Evolutionary conservation across 2,113 vertebrate species (phyloP).

Genomic region (Corydoras maculifer): DNA sequence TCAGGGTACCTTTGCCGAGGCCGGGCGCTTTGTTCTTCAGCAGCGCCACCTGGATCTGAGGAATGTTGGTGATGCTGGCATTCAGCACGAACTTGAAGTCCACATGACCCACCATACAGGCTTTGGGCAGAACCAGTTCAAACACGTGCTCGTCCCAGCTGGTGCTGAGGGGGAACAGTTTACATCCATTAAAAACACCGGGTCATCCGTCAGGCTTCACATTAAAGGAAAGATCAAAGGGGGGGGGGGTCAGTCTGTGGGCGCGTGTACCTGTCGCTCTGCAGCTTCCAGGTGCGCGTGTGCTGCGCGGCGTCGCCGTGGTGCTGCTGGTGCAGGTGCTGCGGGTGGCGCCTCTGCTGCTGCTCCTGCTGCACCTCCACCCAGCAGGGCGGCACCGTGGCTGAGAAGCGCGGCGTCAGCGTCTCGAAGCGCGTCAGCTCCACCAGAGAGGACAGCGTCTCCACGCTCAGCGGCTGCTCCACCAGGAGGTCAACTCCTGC

Average conservation of each 20-base stretch:
- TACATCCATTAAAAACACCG: no score
- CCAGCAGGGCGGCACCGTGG: constrained; percentile 96
- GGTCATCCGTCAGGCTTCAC: no score
- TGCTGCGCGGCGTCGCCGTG: constrained; percentile 97
- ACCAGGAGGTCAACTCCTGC: constrained; percentile 92
- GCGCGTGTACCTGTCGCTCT: constrained; percentile 77
- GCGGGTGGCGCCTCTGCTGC: constrained; percentile 91
- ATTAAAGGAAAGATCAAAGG: background rate
- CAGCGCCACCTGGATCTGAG: constrained; percentile 96
- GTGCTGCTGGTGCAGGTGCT: constrained; percentile 96
- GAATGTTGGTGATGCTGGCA: constrained; percentile 93
- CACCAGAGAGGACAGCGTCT: constrained; percentile 85
- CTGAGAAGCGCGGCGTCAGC: constrained; percentile 91
- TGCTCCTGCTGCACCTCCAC: constrained; percentile 98
- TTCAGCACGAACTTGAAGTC: constrained; percentile 98
- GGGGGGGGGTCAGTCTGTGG: background rate
- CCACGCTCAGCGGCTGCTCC: constrained; percentile 84
- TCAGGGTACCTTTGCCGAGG: constrained; percentile 80
- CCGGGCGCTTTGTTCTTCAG: constrained; percentile 97
- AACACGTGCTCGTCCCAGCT: constrained; percentile 99
- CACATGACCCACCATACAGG: constrained; percentile 98
- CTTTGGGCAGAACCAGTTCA: constrained; percentile 93
- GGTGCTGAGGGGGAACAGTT: constrained; percentile 61
- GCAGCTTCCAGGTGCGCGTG: constrained; percentile 95
- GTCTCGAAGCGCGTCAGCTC: constrained; percentile 97